phyloP scores from a whole-genome alignment of 2,797 vertebrate species.

The Peromyscus eremicus region DNA sequence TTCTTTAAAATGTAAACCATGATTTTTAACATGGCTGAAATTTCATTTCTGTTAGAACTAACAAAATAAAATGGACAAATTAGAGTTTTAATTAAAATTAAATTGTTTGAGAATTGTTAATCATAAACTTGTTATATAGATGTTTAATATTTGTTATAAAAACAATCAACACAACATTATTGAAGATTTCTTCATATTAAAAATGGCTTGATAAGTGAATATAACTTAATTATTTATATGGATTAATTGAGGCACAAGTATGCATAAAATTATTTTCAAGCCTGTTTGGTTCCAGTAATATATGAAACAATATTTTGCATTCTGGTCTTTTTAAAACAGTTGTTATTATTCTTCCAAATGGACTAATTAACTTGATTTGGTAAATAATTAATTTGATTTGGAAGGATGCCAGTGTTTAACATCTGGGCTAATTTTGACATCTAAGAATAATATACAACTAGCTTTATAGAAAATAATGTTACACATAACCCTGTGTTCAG shows the following conservation, averaged over 20 bases:
- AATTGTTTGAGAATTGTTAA: background rate
- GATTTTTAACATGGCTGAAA: background rate
- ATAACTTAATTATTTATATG: background rate
- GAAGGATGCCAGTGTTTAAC: background rate
- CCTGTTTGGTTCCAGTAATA: background rate
- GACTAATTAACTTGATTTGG: too few relatives aligned
- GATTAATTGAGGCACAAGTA: background rate
- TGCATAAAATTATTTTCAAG: background rate
- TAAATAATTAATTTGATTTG: background rate
- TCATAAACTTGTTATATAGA: background rate
- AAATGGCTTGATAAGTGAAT: background rate
- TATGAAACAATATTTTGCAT: background rate
- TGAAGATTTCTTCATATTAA: background rate
- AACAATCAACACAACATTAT: background rate
- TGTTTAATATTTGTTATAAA: background rate
- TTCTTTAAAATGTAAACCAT: background rate
- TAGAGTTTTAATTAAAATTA: conserved; percentile 10
- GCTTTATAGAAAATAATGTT: background rate
- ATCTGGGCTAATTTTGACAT: background rate
- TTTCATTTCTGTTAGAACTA: background rate
- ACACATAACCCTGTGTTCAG: background rate
- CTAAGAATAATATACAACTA: background rate
- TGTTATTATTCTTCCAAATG: background rate
- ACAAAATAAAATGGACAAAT: background rate
- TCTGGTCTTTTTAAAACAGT: background rate